Base-by-base conservation (phyloP, 2,888 invertebrate species). In the Atherix ibis region DNA sequence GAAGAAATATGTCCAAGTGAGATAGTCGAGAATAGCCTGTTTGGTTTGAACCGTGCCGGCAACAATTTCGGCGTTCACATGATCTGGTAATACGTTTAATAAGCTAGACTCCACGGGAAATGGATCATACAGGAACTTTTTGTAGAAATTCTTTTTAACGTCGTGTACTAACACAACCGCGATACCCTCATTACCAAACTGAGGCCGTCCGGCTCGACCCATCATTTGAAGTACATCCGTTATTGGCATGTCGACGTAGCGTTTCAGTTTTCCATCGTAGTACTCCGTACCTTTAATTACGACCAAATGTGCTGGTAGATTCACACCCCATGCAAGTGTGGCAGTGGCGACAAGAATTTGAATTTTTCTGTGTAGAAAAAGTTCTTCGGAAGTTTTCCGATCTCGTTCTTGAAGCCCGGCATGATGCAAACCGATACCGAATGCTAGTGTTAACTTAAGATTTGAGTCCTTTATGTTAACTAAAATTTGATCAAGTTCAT, bases 151-250 rank as follows among this genome's bases (percentile, higher is more conserved):
- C 62, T 99, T 98, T 64, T 97, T 97, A 30, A 85, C 74, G 50
- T 98, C 97, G 51, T 98, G 97, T 0, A 99, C 84, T 43, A 85
- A 63, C 2, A 87, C 82, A 4, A 84, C 82, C 0, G 85, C 85
- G 2, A 85, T 77, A 0, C 87, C 98, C 47, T 84, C 80, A 48
- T 83, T 82, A 61, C 97, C 98, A 53, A 79, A 99, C 66, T 99
- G 87, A 0, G 98, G 98, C 34, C 98, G 70, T 0, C 98, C 98
- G 37, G 98, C 98, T 36, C 98, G 70, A 2, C 98, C 98, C 82
- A 98, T 97, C 98, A 99, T 99, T 64, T 99, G 98, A 37, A 99
- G 66, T 0, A 99, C 95, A 63, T 98, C 97, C 1, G 98, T 99
- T 32, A 99, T 95, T 1, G 98, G 98, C 83, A 98, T 98, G 54